Evolutionary conservation across 1,140 invertebrate species (phyloP), one percentile per base, ranked within the genome.

Genomic region (Chlorops oryzae): DNA sequence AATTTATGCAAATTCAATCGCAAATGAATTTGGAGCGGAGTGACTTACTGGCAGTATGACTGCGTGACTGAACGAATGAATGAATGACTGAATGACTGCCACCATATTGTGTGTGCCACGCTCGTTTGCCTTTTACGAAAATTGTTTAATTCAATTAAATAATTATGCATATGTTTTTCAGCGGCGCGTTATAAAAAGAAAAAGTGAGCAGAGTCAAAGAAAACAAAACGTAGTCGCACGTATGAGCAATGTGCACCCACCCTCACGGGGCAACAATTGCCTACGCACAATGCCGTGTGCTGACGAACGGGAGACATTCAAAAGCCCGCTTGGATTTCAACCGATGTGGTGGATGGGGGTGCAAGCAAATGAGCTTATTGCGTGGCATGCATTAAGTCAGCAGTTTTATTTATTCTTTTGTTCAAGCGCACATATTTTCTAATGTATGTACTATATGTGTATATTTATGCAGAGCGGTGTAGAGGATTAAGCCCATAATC

Each of bases 71-170:
- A 38, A 38, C 5, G n/a, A 9, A n/a, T 47, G 24, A 22, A 6
- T 20, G 38, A 42, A 24, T 21, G 22, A 21, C 40, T 42, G 23
- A 24, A 42, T 24, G 40, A 47, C 45, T 47, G 45, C 45, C 45
- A 35, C 34, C 45, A 47, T 47, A 47, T 47, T 47, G 45, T 47
- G n/a, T n/a, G n/a, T n/a, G n/a, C n/a, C n/a, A n/a, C 45, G 45
- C 45, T 47, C 32, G 37, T 47, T 47, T 37, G 37, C 45, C 45
- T 35, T 47, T 37, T 37, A 37, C 28, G 27, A 37, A n/a, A 47
- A 47, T 47, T 47, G 34, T 47, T 47, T 47, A 47, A 47, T 47
- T 47, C 32, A 47, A 47, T 47, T 47, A 47, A 37, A 47, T 37
- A 47, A 47, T 47, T 47, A 37, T 47, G 45, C 34, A 38, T 37